These are phyloP conservation scores for Rhabdomys pumilio DNA, from an alignment of 2,797 vertebrate species.

Conservation along the genomic window DNA sequence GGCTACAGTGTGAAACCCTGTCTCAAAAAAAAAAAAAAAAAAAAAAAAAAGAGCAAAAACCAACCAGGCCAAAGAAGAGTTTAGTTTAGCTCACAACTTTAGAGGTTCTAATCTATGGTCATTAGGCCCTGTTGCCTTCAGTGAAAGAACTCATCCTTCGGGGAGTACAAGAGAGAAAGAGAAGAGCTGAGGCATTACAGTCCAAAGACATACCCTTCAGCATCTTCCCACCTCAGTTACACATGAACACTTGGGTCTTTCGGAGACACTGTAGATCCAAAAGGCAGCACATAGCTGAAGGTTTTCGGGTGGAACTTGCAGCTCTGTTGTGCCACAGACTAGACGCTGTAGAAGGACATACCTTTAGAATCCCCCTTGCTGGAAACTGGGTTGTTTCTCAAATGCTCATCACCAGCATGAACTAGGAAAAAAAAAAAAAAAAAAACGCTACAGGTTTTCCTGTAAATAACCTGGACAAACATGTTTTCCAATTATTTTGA, in stretches of 20 bases:
- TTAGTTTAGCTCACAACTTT: neutral
- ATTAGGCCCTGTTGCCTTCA: neutral
- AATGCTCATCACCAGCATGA: neutral
- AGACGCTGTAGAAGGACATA: neutral
- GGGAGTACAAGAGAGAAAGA: neutral
- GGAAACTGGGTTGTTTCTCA: slow-evolving; percentile 21
- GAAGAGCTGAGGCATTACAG: no score
- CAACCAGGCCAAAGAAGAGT: neutral
- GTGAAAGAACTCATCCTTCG: neutral
- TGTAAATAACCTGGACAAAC: slow-evolving; percentile 1
- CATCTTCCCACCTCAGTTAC: neutral
- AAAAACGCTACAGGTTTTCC: neutral
- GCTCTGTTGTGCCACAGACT: neutral
- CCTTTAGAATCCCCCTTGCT: slow-evolving; percentile 40
- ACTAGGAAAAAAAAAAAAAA: slow-evolving; percentile 33
- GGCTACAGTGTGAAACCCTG: neutral
- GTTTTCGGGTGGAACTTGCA: neutral
- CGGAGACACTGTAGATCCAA: neutral
- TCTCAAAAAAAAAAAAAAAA: neutral
- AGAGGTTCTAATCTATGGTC: neutral
- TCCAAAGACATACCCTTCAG: neutral
- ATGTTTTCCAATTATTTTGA: slow-evolving; percentile 9
- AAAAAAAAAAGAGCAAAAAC: neutral
- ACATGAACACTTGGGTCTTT: neutral
- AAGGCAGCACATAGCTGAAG: neutral